These are phyloP conservation scores for Bujurquina vittata DNA, from an alignment of 2,113 vertebrate species.

Conservation along the genomic window DNA sequence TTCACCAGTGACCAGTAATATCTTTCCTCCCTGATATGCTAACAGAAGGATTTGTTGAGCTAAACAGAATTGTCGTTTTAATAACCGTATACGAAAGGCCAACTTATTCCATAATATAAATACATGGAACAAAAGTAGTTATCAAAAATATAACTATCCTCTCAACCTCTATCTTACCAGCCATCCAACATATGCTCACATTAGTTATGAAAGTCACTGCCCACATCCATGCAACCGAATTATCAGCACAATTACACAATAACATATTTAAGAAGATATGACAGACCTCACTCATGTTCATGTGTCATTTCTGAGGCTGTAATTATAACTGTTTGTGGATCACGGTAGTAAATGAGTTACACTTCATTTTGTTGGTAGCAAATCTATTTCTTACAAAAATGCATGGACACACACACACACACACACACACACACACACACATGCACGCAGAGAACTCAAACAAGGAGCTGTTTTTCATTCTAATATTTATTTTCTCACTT, in stretches of 20 bases:
- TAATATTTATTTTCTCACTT: conserved; percentile 78
- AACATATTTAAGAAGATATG: neutral
- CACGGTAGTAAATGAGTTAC: conserved; percentile 37
- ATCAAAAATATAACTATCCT: neutral
- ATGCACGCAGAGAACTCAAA: neutral
- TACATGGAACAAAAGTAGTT: neutral
- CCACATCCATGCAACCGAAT: neutral
- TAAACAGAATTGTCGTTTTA: neutral
- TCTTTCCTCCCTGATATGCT: neutral
- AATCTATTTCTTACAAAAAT: conserved; percentile 5
- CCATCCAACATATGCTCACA: neutral
- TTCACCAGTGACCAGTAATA: neutral
- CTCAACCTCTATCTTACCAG: neutral
- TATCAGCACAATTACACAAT: neutral
- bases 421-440: too few species aligned
- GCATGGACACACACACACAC: conserved; percentile 6
- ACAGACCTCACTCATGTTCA: neutral
- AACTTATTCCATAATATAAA: neutral
- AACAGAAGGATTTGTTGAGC: neutral
- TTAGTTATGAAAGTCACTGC: neutral
- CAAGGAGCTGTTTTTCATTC: conserved; percentile 62
- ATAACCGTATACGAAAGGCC: neutral
- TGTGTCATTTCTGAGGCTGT: conserved; percentile 5
- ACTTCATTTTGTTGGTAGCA: conserved; percentile 8
- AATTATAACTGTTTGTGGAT: conserved; percentile 47